Conservation (phyloP, 2,888 invertebrate species). For the Nemurella pictetii region DNA sequence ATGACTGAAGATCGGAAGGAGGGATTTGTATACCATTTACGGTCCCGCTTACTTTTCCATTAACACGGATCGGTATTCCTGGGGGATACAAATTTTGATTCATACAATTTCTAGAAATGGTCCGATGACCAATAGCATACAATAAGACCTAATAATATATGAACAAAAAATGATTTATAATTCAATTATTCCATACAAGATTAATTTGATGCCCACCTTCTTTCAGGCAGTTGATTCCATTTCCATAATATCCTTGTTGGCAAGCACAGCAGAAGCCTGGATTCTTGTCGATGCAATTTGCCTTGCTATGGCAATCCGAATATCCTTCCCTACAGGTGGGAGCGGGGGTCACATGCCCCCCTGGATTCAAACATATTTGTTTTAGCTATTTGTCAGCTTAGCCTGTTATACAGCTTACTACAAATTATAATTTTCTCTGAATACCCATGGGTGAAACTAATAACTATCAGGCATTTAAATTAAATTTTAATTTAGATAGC, state of each 20-base stretch:
- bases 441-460: no score
- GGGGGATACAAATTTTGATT: slow-evolving; percentile 39
- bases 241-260: slow-evolving; percentile 83
- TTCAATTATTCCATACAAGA: no score
- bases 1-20: slow-evolving; percentile 85
- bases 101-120: no score
- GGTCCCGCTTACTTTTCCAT: slow-evolving; percentile 82
- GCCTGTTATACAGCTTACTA: no score
- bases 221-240: slow-evolving; percentile 87
- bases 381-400: neutral
- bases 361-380: no score
- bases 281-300: slow-evolving; percentile 78
- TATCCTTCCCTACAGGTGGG: slow-evolving; percentile 65
- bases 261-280: slow-evolving; percentile 91
- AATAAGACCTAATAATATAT: no score
- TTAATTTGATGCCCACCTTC: slow-evolving; percentile 61
- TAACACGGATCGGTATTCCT: slow-evolving; percentile 84
- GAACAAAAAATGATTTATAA: no score
- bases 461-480: no score
- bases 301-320: slow-evolving; percentile 78
- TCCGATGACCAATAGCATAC: no score
- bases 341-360: slow-evolving; percentile 41
- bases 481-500: no score
- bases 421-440: no score
- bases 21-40: slow-evolving; percentile 76